Conservation (phyloP, 2,797 vertebrate species). For the Urosaurus nigricauda region DNA sequence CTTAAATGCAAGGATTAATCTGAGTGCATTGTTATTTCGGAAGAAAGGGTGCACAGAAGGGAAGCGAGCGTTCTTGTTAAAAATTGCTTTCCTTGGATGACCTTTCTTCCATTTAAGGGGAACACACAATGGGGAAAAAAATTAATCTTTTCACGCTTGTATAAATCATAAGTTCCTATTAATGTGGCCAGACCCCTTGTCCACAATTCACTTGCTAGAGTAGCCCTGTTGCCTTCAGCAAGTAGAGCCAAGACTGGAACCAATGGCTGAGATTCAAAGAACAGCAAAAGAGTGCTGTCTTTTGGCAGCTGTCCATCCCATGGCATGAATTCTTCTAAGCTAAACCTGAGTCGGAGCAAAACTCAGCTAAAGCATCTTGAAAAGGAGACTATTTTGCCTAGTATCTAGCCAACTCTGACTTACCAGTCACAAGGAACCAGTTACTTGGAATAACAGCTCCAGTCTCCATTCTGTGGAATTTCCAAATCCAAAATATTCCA, state of each 20-base stretch:
- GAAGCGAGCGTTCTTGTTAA: conserved; percentile 36
- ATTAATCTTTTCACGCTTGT: conserved; percentile 7
- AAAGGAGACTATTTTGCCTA: not conserved
- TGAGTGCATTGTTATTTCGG: conserved; percentile 22
- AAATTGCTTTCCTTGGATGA: conserved; percentile 52
- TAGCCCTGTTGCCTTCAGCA: not conserved
- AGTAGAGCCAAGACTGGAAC: not conserved
- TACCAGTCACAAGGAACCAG: not conserved
- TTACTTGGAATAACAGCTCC: not conserved
- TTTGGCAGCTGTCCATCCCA: not conserved
- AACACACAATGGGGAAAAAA: not conserved
- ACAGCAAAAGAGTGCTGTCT: too few relatives aligned
- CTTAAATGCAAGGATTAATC: conserved; percentile 48
- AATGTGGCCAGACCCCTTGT: not conserved
- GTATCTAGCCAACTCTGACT: not conserved
- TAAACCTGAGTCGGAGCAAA: not conserved
- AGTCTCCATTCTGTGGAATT: too few relatives aligned
- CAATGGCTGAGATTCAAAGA: too few relatives aligned
- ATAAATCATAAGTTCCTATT: not conserved
- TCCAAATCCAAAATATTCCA: too few relatives aligned
- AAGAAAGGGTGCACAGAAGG: conserved; percentile 9
- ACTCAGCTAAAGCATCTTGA: not conserved
- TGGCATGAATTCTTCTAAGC: not conserved
- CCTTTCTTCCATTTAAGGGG: conserved; percentile 32
- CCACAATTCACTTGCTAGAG: not conserved